Evolutionary conservation across 2,797 vertebrate genomes (phyloP).

Genomic region (Poeciliopsis presidionis): DNA sequence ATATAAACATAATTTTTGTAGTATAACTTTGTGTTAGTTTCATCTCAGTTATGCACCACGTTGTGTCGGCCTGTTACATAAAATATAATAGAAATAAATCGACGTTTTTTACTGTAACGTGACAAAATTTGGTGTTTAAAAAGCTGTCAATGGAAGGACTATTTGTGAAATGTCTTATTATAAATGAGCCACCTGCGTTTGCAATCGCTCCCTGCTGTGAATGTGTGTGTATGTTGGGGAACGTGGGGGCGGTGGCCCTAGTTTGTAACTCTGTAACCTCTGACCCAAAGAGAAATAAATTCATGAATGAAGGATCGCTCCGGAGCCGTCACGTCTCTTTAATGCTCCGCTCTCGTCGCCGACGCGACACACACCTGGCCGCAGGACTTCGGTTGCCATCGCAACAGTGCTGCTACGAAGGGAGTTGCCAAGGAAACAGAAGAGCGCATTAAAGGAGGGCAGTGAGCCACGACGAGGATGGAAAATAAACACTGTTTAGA

Average conservation of each 20-base stretch:
- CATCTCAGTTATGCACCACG: not conserved
- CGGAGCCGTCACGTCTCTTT: constrained; percentile 48
- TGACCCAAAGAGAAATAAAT: constrained; percentile 72
- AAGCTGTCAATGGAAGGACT: constrained; percentile 28
- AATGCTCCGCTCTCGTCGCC: constrained; percentile 54
- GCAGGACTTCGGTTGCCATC: constrained; percentile 73
- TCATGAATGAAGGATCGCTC: constrained; percentile 61
- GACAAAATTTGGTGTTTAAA: constrained; percentile 15
- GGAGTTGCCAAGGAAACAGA: constrained; percentile 76
- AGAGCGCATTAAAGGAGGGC: constrained; percentile 44
- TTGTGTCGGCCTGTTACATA: not conserved
- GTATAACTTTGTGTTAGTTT: not conserved
- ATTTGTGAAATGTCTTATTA: constrained; percentile 50
- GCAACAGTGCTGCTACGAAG: constrained; percentile 76
- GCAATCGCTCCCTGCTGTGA: constrained; percentile 50
- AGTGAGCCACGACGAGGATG: constrained; percentile 48
- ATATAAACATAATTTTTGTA: not conserved
- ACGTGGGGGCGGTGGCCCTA: constrained; percentile 57
- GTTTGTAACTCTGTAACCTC: constrained; percentile 67
- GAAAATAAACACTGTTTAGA: constrained; percentile 25
- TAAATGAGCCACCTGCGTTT: constrained; percentile 33
- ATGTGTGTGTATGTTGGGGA: constrained; percentile 10
- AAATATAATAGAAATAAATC: not conserved
- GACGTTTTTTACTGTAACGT: not conserved
- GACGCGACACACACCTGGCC: constrained; percentile 69